Base-by-base conservation (phyloP, 2,113 vertebrate species). In the Pygoscelis antarcticus region DNA sequence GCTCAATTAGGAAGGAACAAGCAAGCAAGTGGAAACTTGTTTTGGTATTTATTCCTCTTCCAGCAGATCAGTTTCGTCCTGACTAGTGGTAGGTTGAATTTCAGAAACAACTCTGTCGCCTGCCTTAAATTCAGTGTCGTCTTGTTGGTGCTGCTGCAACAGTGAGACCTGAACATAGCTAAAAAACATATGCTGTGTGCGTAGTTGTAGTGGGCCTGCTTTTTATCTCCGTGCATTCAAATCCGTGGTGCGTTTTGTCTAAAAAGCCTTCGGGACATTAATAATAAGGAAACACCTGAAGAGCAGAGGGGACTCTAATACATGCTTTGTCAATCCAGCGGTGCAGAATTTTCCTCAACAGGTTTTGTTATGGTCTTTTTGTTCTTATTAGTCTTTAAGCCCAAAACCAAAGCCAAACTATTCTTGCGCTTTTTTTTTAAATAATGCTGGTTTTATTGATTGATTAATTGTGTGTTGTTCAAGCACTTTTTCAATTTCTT, bases 101-200 rank as follows among this genome's bases (percentile, higher is more conserved):
- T 78, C 76, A 82, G 70, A 10, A 42, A 25, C 51, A 20, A 2
- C 74, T 61, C 61, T 19, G 9, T 19, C 16, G 0, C 60, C 78
- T 30, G 27, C 60, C 36, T n/a, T 17, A 10, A 38, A 7, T 32
- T 17, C 42, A 3, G 22, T 3, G 20, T 38, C 3, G 4, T 22
- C 42, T 9, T 20, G 6, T 7, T 22, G 74, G 66, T 25, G 49
- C 79, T 18, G 40, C 65, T 29, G 49, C 30, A 10, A 2, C 36
- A 17, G 44, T 0, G 25, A 40, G 49, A 34, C 49, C 49, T 3
- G 49, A 20, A 8, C 8, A 1, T 6, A 44, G 79, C 42, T 16
- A 2, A 3, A 6, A 15, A 42, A 42, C 42, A 11, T 5, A 44
- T 3, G 2, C 27, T 3, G 15, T 1, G 20, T 7, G 27, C 3